These are phyloP conservation scores for Leucophenga maculata DNA, from an alignment of 2,888 invertebrate species.

Conservation along the genomic window DNA sequence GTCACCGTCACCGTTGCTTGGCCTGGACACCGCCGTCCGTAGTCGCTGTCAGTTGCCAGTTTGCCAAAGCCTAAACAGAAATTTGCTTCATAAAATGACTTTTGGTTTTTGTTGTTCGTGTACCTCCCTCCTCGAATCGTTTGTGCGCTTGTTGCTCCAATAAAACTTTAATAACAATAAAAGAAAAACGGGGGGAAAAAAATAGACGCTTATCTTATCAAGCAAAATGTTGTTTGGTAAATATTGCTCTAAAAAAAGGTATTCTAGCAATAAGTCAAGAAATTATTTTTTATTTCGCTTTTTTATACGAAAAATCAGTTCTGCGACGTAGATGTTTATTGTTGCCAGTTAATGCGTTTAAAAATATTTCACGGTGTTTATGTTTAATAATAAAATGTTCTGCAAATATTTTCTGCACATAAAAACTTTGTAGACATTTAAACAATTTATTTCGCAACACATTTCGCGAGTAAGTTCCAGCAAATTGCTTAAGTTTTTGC, in stretches of 20 bases:
- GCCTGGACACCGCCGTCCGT: constrained; percentile 5
- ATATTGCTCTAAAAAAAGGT: constrained; percentile 3
- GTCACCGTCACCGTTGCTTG: not conserved
- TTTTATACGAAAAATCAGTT: not conserved
- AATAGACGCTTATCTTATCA: constrained; percentile 27
- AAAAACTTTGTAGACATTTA: not conserved
- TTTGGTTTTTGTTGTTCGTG: constrained; percentile 43
- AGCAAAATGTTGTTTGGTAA: constrained; percentile 23
- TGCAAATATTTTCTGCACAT: not conserved
- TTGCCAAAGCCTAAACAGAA: constrained; percentile 25
- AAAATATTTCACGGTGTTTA: no score
- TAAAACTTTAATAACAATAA: constrained; percentile 49
- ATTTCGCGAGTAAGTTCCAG: no score
- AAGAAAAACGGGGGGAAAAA: no score
- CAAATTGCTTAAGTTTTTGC: no score
- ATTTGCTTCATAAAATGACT: constrained; percentile 50
- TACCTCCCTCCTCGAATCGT: constrained; percentile 34
- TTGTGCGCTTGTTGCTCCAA: constrained; percentile 10
- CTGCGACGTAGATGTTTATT: not conserved
- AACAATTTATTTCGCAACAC: no score
- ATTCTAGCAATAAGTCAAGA: not conserved
- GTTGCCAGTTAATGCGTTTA: not conserved
- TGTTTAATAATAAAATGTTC: no score
- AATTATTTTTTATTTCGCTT: not conserved
- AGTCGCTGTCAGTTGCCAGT: constrained; percentile 2